Base-by-base conservation (phyloP, 2,888 invertebrate species). In the Cryptosula pallasiana region DNA sequence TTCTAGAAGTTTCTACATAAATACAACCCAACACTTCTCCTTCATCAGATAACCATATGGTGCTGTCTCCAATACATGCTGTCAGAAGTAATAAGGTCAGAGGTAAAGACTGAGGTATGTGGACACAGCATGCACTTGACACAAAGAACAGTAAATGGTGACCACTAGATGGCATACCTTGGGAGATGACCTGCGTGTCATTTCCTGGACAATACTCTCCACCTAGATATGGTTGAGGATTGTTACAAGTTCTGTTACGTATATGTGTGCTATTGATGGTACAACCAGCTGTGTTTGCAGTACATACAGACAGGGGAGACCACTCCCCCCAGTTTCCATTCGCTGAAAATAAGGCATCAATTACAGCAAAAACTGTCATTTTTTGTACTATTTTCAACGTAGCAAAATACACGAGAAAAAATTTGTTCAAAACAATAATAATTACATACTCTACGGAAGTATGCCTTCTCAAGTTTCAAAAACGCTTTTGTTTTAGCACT, bases 11-110 rank as follows among this genome's bases (percentile, higher is more conserved):
- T 13, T 32, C 32, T 9, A 25, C 3, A n/a, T 25, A 63, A 2
- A 63, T 5, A 63, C 63, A 63, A 32, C 63, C 63, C 13, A 32
- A 32, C 9, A 63, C 20, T 63, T 63, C 63, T 13, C 63, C 63
- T 9, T 63, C 63, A 63, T 63, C 63, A 3, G 63, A 32, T 5
- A 63, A n/a, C 63, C 63, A 63, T 5, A 32, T 5, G 9, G 63
- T 63, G 27, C 25, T 63, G 9, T 63, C 32, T 27, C 25, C 63
- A 25, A 27, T 13, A n/a, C 63, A 63, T 32, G 20, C 63, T 63
- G 63, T 27, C 20, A 63, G 3, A 25, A 32, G 20, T 45, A n/a
- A n/a, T n/a, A n/a, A n/a, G n/a, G n/a, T n/a, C n/a, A n/a, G n/a
- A n/a, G n/a, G n/a, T n/a, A n/a, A n/a, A n/a, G n/a, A n/a, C n/a